phyloP scores from a whole-genome alignment of 2,797 vertebrate genomes.

The Leptodactylus fallax region DNA sequence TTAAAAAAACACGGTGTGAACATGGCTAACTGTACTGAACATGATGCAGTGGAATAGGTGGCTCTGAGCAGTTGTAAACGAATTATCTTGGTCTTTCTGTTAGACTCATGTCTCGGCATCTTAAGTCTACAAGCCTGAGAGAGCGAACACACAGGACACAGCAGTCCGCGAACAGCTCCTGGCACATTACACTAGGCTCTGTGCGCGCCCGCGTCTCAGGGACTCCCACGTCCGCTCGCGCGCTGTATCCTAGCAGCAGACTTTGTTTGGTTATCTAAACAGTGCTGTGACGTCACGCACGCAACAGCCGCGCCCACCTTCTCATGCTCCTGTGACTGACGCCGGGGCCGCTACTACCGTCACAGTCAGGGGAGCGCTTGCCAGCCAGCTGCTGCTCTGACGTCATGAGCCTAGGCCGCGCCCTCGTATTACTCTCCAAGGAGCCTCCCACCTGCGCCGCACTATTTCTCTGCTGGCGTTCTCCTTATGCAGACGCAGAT shows the following conservation, averaged over 20 bases:
- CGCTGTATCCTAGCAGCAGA: slow-evolving; percentile 70
- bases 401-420: slow-evolving; percentile 69
- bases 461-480: not conserved
- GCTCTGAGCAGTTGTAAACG: no score
- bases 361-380: slow-evolving; percentile 66
- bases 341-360: slow-evolving; percentile 66
- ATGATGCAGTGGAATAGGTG: no score
- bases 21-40: no score
- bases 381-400: slow-evolving; percentile 73
- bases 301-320: slow-evolving; percentile 43
- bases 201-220: not conserved
- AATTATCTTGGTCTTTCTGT: no score
- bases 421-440: slow-evolving; percentile 54
- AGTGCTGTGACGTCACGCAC: slow-evolving; percentile 65
- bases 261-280: slow-evolving; percentile 76
- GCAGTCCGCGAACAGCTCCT: no score
- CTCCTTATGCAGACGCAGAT: not conserved
- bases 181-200: no score
- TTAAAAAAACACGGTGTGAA: no score
- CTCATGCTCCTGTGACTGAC: slow-evolving; percentile 51
- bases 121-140: no score
- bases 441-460: slow-evolving; percentile 52
- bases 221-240: slow-evolving; percentile 21
- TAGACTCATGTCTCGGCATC: no score
- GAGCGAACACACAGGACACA: no score